These are phyloP conservation scores for Oophaga sylvatica DNA, from an alignment of 2,797 vertebrate genomes.

Conservation along the genomic window DNA sequence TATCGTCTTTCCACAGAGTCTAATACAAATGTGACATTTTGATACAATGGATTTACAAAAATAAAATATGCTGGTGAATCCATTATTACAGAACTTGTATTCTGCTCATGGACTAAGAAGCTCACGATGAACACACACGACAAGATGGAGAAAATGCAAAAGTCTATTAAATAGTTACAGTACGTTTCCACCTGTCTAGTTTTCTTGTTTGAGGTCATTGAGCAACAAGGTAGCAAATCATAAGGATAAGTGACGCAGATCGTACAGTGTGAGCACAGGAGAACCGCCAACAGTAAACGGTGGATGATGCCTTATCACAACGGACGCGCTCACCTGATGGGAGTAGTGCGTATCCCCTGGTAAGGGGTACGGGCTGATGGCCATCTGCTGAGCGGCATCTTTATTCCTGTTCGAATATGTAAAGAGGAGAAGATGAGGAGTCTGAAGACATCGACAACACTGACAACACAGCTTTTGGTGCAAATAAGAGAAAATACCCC, in stretches of 20 bases:
- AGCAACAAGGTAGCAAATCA: neutral
- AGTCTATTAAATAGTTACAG: neutral
- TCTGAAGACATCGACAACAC: neutral
- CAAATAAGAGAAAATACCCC: too few species aligned
- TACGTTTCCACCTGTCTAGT: too few species aligned
- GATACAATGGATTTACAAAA: too few species aligned
- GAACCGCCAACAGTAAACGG: rapidly evolving
- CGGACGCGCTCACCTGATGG: constrained; percentile 76
- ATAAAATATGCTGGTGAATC: neutral
- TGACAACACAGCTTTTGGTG: neutral
- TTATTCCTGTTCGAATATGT: constrained; percentile 77
- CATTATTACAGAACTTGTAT: neutral
- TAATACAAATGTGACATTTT: neutral
- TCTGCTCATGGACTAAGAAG: too few species aligned
- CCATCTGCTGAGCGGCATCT: constrained; percentile 91
- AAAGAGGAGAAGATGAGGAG: neutral
- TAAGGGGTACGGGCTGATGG: constrained; percentile 80
- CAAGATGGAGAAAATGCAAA: neutral
- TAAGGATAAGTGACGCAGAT: neutral
- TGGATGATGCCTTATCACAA: too few species aligned
- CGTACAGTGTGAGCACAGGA: neutral
- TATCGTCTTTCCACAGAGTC: neutral
- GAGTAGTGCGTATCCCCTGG: constrained; percentile 72
- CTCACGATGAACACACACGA: neutral
- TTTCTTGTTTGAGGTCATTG: neutral